These are phyloP conservation scores for Urocyon cinereoargenteus DNA, from an alignment of 2,797 vertebrate species.

Conservation along the genomic window DNA sequence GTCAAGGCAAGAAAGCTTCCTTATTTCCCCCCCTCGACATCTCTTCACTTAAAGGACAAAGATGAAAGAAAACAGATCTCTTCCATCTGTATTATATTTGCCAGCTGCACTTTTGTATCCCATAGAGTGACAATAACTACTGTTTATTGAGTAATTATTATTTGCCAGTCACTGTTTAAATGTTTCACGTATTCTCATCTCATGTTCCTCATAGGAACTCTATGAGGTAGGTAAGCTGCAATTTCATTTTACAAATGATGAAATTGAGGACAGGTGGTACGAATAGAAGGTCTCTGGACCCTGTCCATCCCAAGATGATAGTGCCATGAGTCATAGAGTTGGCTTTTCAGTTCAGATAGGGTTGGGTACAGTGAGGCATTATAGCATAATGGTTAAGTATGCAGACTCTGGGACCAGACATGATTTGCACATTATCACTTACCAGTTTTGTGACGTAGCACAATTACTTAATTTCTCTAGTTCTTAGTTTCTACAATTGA, in stretches of 20 bases:
- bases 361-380: background rate
- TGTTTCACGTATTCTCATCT: background rate
- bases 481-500: constrained; percentile 40
- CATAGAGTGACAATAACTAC: background rate
- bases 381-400: background rate
- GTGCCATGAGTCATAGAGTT: constrained; percentile 46
- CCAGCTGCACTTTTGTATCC: constrained; percentile 15
- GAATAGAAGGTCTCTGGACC: background rate
- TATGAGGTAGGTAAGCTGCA: constrained; percentile 23
- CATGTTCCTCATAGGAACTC: background rate
- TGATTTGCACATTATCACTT: background rate
- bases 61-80: constrained; percentile 51
- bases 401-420: background rate
- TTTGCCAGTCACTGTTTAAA: constrained; percentile 40
- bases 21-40: background rate
- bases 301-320: background rate
- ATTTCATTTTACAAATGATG: constrained; percentile 57
- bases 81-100: constrained; percentile 31
- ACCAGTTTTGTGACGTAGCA: constrained; percentile 23
- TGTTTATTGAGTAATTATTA: constrained; percentile 51
- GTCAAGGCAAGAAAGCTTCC: constrained; percentile 9
- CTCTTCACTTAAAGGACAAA: background rate
- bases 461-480: background rate
- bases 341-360: constrained; percentile 46
- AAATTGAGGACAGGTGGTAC: constrained; percentile 46